Base-by-base conservation (phyloP, 2,113 vertebrate species). In the Odocoileus virginianus region DNA sequence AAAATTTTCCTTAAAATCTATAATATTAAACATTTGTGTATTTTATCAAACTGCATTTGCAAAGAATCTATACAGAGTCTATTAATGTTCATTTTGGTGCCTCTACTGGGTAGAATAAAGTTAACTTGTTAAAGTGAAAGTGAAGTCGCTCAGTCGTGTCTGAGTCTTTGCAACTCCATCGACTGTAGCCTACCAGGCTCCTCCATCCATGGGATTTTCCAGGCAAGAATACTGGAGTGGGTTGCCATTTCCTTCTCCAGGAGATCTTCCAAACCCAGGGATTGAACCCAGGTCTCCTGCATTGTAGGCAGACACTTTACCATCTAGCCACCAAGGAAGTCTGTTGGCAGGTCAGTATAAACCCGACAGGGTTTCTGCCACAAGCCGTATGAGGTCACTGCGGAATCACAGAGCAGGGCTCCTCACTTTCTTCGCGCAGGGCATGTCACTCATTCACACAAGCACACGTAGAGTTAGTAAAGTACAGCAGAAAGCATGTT, bases 21-120 rank as follows among this genome's bases (percentile, higher is more conserved):
- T 83, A 81, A 64, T 83, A 82, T 60, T 87, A 58, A 92, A 86
- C 55, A 9, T 57, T 33, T 82, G 21, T 55, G 6, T 25, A 36
- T 71, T 89, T 93, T 86, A 79, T 58, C 52, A 74, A 74, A 64
- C 11, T 91, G 79, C 33, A 67, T 94, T 90, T 79, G 27, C 19
- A 81, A 85, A 90, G 30, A 79, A 67, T 79, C 47, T 82, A 78
- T 16, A 36, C 8, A 85, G 27, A 71, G 5, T 83, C 30, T 55
- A 89, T 45, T 54, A 71, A 54, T 15, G 16, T 25, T 50, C n/a
- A 88, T 82, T 87, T 67, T 61, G 23, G 33, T 87, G 78, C 14
- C 21, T 83, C 78, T 60, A 45, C 17, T 71, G 17, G 27, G 9
- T n/a, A 64, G 36, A 88, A 50, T 87, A 87, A 84, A 83, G 45